Base-by-base conservation (phyloP, 2,797 vertebrate species). In the Coregonus ussuriensis region DNA sequence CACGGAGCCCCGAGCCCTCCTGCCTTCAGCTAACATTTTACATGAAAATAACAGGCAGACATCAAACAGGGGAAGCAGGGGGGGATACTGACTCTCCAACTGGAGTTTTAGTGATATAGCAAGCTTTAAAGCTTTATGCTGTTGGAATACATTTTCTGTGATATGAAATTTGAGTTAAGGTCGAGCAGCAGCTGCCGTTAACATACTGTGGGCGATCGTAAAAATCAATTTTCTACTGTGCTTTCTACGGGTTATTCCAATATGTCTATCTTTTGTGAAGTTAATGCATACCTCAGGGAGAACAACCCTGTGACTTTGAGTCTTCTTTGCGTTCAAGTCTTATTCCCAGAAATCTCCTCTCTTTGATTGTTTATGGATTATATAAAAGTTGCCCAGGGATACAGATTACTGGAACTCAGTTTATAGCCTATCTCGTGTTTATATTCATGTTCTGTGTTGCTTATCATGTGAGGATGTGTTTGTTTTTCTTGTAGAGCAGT, bases 391-490 rank as follows among this genome's bases (percentile, higher is more conserved):
- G 29, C 73, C 15, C 56, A 35, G 54, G 54, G 13, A 18, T 47
- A 15, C 25, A 73, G 65, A 71, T 81, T 16, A 35, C 66, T 31
- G 25, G 21, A 51, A 56, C 29, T 76, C 79, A 47, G 77, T 81
- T 83, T 80, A 62, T 82, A 63, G 84, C 85, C 79, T 62, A 41
- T 77, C 76, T 85, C 84, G 86, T 88, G 85, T 87, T 90, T 91
- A 85, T 87, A 87, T 90, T 89, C 84, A 89, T 89, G 83, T 68
- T 63, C 62, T 70, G 75, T 85, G 53, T 75, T 56, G 78, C 85
- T 84, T 78, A 77, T 92, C 80, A 67, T 77, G 83, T 81, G 3
- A 70, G 37, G 63, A 75, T 77, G 84, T 79, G 72, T 82, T 62
- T 89, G 79, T 86, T 88, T 85, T 83, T 81, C 75, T 76, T 47